Conservation (phyloP, 2,888 invertebrate species). For the Apamea epomidion region DNA sequence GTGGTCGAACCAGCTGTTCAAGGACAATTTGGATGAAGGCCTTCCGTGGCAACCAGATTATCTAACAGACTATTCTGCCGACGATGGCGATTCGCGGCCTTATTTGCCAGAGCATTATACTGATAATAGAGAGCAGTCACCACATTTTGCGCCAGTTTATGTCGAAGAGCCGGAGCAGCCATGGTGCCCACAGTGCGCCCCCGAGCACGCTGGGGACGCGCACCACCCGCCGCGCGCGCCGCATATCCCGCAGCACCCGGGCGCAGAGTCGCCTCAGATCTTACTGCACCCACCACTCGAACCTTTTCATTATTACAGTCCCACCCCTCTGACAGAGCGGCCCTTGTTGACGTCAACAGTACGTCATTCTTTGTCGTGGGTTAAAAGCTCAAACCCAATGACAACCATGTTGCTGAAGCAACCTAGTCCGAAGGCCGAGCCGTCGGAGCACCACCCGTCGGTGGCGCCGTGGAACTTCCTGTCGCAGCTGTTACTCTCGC, state of each 20-base stretch:
- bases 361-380: conserved; percentile 8
- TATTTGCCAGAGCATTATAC: background rate
- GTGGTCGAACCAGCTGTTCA: background rate
- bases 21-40: conserved; percentile 1
- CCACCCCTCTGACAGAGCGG: conserved; percentile 18
- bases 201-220: background rate
- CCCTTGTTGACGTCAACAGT: conserved; percentile 1
- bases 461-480: conserved; percentile 24
- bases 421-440: background rate
- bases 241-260: too few relatives aligned
- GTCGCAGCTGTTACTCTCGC: conserved; percentile 38
- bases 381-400: background rate
- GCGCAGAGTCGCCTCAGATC: background rate
- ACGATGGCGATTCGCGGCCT: conserved; percentile 21
- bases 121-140: background rate
- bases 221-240: background rate
- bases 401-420: conserved; percentile 4
- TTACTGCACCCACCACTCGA: background rate
- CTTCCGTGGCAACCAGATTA: conserved; percentile 35
- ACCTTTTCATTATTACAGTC: conserved; percentile 3
- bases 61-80: conserved; percentile 29
- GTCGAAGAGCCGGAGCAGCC: background rate
- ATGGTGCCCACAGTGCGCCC: background rate
- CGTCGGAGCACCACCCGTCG: background rate
- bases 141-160: background rate